Conservation (phyloP, 2,113 vertebrate genomes). For the Cyphomyrus discorhynchus region DNA sequence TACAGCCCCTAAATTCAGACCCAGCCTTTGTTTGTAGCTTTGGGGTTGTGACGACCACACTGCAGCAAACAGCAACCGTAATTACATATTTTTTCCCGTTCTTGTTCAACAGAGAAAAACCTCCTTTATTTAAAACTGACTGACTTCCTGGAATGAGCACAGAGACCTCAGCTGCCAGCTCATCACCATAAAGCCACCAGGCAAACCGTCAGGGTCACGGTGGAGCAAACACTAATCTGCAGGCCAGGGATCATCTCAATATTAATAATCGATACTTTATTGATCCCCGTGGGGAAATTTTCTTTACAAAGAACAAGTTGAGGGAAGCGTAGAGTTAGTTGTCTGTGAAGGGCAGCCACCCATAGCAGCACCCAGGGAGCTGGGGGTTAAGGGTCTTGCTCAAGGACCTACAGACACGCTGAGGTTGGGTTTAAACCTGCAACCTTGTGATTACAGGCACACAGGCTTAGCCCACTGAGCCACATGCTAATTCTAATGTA, state of each 20-base stretch:
- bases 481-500: neutral
- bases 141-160: neutral
- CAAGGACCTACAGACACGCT: too few species aligned
- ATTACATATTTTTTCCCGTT: neutral
- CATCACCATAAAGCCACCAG: neutral
- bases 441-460: too few species aligned
- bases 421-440: too few species aligned
- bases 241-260: neutral
- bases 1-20: neutral
- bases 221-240: neutral
- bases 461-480: too few species aligned
- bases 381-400: too few species aligned
- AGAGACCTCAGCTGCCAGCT: neutral
- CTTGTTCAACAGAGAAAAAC: neutral
- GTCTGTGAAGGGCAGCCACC: too few species aligned
- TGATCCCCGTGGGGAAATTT: too few species aligned
- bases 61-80: neutral
- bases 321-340: too few species aligned
- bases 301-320: too few species aligned
- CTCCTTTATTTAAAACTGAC: neutral
- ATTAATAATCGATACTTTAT: neutral
- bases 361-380: too few species aligned
- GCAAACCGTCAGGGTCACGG: neutral
- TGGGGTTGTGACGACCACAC: neutral
- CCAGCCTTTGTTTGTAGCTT: neutral